Base-by-base conservation (phyloP, 2,113 vertebrate genomes). In the Chamaetylas fuelleborni region DNA sequence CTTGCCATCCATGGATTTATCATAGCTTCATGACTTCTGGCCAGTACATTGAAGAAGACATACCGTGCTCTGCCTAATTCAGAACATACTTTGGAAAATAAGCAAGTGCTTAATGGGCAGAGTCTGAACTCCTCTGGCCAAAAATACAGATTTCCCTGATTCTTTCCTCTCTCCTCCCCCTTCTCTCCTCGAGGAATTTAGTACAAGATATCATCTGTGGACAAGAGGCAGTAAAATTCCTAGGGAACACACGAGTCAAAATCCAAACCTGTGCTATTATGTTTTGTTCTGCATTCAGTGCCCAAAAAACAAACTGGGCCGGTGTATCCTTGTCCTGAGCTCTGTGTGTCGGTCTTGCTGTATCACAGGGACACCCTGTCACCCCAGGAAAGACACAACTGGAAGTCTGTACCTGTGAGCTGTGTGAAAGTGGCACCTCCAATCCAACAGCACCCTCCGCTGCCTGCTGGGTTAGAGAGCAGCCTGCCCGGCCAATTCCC, bases 361-460 rank as follows among this genome's bases (percentile, higher is more conserved):
- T 36, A 9, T 81, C 38, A 3, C 6, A 66, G 45, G 50, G 60
- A 31, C 1, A 1, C 29, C 13, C 29, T 34, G 65, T 14, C 56
- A 33, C 7, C 22, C 51, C 43, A 28, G 34, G 7, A 64, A 74
- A 23, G 56, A 6, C 57, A 10, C 51, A 43, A 3, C 6, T 74
- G 47, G 17, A 17, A 62, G n/a, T 19, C 40, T 48, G 66, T 34
- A 7, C 17, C 43, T 64, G 61, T 2, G 2, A 56, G 28, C 18
- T 57, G 28, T 34, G 5, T 1, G 74, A 26, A 29, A 73, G 69
- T 5, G 1, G 51, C 93, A 92, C 89, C 76, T 34, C 91, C 88
- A 84, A 42, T 97, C 19, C 98, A 97, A 97, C 93, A 98, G 97
- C 97, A 58, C 98, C 98, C 96, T 95, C 98, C 93, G 0, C 97